Conservation (phyloP, 2,888 invertebrate genomes). For the Cyaniris semiargus region DNA sequence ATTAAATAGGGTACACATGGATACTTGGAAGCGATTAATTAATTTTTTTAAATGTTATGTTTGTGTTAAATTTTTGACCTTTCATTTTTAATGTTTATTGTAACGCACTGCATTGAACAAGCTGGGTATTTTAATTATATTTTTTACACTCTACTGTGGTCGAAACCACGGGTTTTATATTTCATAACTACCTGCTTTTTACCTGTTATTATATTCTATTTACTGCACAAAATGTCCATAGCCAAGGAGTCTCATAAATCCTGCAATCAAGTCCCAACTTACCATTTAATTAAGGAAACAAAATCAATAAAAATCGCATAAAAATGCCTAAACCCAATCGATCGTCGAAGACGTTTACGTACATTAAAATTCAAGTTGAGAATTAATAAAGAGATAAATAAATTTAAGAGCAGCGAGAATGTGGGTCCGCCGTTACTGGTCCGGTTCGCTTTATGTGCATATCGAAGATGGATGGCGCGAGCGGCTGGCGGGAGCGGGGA, state of each 20-base stretch:
- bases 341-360: constrained; percentile 48
- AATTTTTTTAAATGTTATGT: not conserved
- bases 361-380: constrained; percentile 73
- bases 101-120: not conserved
- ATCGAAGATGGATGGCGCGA: constrained; percentile 77
- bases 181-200: not conserved
- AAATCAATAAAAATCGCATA: constrained; percentile 21
- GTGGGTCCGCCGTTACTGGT: constrained; percentile 77
- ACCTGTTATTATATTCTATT: not conserved
- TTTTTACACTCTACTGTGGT: not conserved
- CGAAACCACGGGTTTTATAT: not conserved
- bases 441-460: constrained; percentile 79
- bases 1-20: not conserved
- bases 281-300: not conserved
- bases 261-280: not conserved
- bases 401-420: constrained; percentile 77
- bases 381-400: constrained; percentile 81
- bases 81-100: not conserved
- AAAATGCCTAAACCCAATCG: constrained; percentile 36
- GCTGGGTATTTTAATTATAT: not conserved
- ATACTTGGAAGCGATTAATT: not conserved
- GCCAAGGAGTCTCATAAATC: not conserved
- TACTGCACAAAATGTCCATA: not conserved
- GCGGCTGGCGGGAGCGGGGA: constrained; percentile 48
- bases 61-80: not conserved